These are phyloP conservation scores for Rhogogaster chlorosoma DNA, from an alignment of 2,888 invertebrate species.

Conservation along the genomic window DNA sequence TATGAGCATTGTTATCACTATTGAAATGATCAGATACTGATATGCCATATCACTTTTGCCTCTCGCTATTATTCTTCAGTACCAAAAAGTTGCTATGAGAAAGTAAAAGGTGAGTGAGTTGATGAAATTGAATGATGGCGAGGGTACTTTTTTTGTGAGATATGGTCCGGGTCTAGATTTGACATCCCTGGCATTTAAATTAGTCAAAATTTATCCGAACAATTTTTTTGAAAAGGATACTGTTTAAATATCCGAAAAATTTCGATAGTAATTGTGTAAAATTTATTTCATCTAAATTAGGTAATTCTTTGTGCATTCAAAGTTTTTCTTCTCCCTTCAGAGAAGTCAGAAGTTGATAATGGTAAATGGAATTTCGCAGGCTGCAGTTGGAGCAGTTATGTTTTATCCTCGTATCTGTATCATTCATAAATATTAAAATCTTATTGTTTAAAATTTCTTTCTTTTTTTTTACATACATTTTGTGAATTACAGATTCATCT, in stretches of 20 bases:
- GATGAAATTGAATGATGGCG: slow-evolving; percentile 26
- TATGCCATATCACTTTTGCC: slow-evolving; percentile 63
- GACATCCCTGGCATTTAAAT: slow-evolving; percentile 54
- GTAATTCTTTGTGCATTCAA: neutral
- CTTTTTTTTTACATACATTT: neutral
- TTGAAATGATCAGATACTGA: slow-evolving; percentile 61
- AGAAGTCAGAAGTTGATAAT: neutral
- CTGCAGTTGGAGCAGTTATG: neutral
- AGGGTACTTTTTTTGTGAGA: neutral
- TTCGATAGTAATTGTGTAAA: slow-evolving; percentile 2
- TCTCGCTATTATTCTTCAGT: slow-evolving; percentile 55
- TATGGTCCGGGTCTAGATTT: slow-evolving; percentile 51
- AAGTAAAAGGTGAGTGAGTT: slow-evolving; percentile 22
- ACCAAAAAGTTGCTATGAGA: slow-evolving; percentile 63
- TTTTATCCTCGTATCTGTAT: slow-evolving; percentile 20
- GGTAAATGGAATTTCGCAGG: neutral
- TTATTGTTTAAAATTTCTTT: neutral
- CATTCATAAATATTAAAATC: neutral
- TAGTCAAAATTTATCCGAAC: neutral
- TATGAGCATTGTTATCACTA: slow-evolving; percentile 36
- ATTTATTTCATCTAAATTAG: neutral
- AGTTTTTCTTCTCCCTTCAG: neutral
- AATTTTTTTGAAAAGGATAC: neutral
- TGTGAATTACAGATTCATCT: slow-evolving; percentile 1
- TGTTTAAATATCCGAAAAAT: neutral